Conservation (phyloP, 2,113 vertebrate genomes). For the Micronycteris hirsuta region DNA sequence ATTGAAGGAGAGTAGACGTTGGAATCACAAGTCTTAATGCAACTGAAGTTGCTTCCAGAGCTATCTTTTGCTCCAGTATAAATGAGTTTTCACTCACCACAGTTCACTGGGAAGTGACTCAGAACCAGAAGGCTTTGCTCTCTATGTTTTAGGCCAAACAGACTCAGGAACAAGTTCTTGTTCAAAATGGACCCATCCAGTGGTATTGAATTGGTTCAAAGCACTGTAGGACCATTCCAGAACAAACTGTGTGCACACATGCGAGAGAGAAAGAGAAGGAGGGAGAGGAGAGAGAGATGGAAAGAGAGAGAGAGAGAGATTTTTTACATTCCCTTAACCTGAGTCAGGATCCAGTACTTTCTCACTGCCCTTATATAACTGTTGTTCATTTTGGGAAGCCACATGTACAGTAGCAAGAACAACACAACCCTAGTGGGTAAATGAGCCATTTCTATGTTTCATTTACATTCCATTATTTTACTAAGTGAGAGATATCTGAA, state of each 20-base stretch:
- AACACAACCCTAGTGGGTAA: not conserved
- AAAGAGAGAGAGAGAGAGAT: not conserved
- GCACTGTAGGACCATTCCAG: not conserved
- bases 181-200: not conserved
- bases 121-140: not conserved
- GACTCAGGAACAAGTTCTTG: not conserved
- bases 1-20: not conserved
- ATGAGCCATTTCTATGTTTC: not conserved
- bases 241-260: not conserved
- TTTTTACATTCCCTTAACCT: not conserved
- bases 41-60: constrained; percentile 22
- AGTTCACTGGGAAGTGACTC: not conserved
- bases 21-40: not conserved
- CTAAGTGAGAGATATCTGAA: not conserved
- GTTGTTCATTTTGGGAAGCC: not conserved
- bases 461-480: not conserved
- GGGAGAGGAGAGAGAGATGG: not conserved
- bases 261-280: not conserved
- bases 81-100: not conserved
- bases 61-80: not conserved
- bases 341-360: not conserved
- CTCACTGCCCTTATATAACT: not conserved
- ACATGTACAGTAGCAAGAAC: not conserved
- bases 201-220: not conserved
- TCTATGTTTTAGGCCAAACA: not conserved